Conservation (phyloP, 2,113 vertebrate genomes). For the Hemichromis elongatus region DNA sequence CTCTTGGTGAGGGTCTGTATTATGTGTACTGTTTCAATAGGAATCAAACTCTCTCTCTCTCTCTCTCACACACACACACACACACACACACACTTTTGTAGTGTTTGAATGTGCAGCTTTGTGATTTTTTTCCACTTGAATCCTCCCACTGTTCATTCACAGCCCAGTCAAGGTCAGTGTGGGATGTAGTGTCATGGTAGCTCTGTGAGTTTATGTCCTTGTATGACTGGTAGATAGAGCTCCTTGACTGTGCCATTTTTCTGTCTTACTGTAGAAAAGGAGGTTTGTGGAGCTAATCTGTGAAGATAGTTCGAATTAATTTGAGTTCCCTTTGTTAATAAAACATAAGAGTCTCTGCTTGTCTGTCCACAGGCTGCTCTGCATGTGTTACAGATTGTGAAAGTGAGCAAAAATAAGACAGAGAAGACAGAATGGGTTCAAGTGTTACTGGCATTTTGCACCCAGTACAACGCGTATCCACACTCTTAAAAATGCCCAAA, state of each 20-base stretch:
- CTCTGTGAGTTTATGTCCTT: conserved; percentile 29
- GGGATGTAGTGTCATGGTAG: conserved; percentile 53
- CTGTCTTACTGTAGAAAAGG: not conserved
- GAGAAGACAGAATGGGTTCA: not conserved
- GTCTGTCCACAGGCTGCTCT: not conserved
- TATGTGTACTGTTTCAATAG: not conserved
- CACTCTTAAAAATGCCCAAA: not conserved
- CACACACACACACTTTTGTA: conserved; percentile 19
- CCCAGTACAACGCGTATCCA: not conserved
- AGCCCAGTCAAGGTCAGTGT: conserved; percentile 66
- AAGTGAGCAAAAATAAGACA: not conserved
- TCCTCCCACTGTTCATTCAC: conserved; percentile 72
- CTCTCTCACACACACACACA: not conserved
- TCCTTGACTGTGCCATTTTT: not conserved
- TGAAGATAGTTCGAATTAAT: not conserved
- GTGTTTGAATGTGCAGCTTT: conserved; percentile 62
- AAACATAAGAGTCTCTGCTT: not conserved
- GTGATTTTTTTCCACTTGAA: conserved; percentile 38
- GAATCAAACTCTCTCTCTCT: conserved; percentile 1
- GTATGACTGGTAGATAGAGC: conserved; percentile 1
- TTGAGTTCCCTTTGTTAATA: not conserved
- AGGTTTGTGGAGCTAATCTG: not conserved
- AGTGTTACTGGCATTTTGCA: not conserved
- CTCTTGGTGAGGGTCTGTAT: conserved; percentile 4
- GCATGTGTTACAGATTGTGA: not conserved